These are phyloP conservation scores for Hyppa rectilinea DNA, from an alignment of 2,888 invertebrate genomes.

Conservation along the genomic window DNA sequence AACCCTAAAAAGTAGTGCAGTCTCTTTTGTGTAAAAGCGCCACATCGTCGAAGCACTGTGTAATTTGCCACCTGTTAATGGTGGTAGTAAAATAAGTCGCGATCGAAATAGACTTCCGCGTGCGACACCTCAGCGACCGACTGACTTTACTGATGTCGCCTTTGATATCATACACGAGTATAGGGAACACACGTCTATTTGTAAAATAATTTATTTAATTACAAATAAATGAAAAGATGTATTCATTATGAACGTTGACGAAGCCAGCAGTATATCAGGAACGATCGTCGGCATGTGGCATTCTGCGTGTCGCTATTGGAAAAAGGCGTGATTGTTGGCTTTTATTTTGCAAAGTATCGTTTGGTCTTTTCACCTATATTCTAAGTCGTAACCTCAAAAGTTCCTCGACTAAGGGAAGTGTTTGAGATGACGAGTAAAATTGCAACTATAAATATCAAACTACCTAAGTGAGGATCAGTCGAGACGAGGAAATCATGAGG, in stretches of 20 bases:
- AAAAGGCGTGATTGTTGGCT: neutral
- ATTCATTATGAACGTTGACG: neutral
- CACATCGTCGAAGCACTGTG: constrained; percentile 66
- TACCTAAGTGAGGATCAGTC: no score
- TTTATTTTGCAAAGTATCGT: neutral
- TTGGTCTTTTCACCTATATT: no score
- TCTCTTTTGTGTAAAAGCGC: constrained; percentile 8
- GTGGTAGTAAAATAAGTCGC: constrained; percentile 72
- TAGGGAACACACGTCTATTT: constrained; percentile 7
- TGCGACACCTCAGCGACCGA: constrained; percentile 70
- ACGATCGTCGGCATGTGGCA: neutral
- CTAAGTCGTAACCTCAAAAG: no score
- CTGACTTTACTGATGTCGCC: constrained; percentile 45
- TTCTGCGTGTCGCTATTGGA: neutral
- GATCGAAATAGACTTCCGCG: constrained; percentile 86
- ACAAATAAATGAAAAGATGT: neutral
- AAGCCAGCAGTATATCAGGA: neutral
- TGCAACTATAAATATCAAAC: no score
- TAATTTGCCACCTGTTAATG: constrained; percentile 76
- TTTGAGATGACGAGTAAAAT: no score
- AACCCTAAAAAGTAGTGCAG: neutral
- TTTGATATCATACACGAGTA: constrained; percentile 51
- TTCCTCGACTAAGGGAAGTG: no score
- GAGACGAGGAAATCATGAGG: no score
- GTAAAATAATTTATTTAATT: constrained; percentile 7